phyloP scores from a whole-genome alignment of 2,113 vertebrate genomes.

The Tachysurus vachellii region DNA sequence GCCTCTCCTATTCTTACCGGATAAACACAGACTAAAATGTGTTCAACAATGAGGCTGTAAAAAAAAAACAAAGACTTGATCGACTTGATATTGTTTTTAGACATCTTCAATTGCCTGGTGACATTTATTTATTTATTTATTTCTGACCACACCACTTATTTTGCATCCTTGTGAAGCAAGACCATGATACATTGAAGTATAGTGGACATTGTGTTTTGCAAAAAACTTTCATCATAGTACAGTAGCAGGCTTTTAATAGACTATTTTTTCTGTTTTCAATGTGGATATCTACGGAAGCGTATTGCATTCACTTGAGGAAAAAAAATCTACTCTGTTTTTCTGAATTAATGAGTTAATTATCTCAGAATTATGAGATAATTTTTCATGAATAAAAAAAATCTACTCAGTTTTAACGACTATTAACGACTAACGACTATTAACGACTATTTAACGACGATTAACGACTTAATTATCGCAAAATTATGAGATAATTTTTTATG shows the following conservation, averaged over 20 bases:
- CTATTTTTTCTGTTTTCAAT: background rate
- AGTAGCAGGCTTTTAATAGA: background rate
- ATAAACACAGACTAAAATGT: background rate
- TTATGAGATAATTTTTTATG: too few relatives aligned
- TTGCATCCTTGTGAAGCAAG: constrained; percentile 11
- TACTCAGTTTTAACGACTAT: too few relatives aligned
- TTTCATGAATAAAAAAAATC: too few relatives aligned
- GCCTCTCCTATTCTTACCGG: background rate
- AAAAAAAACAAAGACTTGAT: background rate
- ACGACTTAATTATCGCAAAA: too few relatives aligned
- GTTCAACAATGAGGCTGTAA: background rate
- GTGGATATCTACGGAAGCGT: too few relatives aligned
- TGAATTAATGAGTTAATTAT: too few relatives aligned
- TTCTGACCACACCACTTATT: background rate
- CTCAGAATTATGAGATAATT: too few relatives aligned
- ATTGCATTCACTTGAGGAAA: too few relatives aligned
- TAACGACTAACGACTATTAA: too few relatives aligned
- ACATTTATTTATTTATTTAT: background rate
- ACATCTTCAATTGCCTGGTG: background rate
- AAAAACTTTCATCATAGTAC: constrained; percentile 18
- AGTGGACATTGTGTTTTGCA: constrained; percentile 5
- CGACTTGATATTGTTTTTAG: background rate
- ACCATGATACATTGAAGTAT: constrained; percentile 8
- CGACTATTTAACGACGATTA: too few relatives aligned
- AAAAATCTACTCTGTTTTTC: too few relatives aligned